Conservation (phyloP, 1,140 invertebrate species). For the Oryzaephilus surinamensis region DNA sequence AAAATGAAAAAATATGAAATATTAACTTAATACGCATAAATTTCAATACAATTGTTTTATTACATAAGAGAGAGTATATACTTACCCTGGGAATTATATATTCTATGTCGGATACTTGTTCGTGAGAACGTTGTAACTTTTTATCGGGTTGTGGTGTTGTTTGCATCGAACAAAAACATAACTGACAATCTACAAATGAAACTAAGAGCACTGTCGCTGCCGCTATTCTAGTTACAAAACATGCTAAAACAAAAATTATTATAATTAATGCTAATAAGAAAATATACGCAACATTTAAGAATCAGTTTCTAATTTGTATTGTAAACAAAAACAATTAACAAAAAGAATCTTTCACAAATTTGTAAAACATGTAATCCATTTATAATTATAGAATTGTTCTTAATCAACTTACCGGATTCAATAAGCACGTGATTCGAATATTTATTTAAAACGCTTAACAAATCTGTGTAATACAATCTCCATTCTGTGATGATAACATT, state of each 20-base stretch:
- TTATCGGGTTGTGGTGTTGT: conserved; percentile 14
- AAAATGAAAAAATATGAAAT: conserved; percentile 5
- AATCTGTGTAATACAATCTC: conserved; percentile 34
- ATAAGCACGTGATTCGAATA: conserved; percentile 34
- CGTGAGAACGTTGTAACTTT: conserved; percentile 30
- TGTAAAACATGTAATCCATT: too few species aligned
- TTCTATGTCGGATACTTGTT: conserved; percentile 39
- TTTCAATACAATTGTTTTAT: background rate
- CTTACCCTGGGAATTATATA: conserved; percentile 43
- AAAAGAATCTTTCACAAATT: too few species aligned
- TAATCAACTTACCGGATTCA: conserved; percentile 39
- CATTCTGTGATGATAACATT: conserved; percentile 39
- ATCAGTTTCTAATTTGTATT: too few species aligned
- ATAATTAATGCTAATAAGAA: too few species aligned
- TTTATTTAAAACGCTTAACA: conserved; percentile 27
- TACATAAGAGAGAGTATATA: conserved; percentile 1
- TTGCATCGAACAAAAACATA: conserved; percentile 41
- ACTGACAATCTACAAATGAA: conserved; percentile 41
- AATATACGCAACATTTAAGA: too few species aligned
- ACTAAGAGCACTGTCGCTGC: conserved; percentile 35
- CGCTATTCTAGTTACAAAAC: conserved; percentile 34
- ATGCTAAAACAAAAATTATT: conserved; percentile 29
- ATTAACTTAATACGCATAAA: background rate
- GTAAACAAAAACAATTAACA: too few species aligned
- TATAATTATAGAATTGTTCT: too few species aligned